A percentile compares a stretch with the other conserved stretches of the same genome.
Evolutionary conservation across 2,888 invertebrate genomes (phyloP).

Genomic region (Altica lythri): DNA sequence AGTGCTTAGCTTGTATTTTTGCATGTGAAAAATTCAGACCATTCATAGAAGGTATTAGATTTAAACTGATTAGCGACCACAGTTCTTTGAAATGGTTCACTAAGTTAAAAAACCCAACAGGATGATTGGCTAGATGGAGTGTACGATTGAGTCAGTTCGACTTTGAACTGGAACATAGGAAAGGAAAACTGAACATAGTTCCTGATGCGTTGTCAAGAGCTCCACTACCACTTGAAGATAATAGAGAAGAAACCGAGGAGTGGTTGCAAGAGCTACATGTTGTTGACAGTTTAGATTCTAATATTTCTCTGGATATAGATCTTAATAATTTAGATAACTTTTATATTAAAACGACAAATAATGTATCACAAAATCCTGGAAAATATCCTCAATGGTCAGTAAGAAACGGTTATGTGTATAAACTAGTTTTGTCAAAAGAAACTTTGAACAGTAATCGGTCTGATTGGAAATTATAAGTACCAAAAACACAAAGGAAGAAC

Average conservation of each 20-base stretch:
- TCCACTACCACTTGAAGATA: not conserved
- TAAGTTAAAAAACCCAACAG: conserved; percentile 28
- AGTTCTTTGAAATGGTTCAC: conserved; percentile 34
- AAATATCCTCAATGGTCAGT: conserved; percentile 25
- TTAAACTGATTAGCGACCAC: conserved; percentile 39
- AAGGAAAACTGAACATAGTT: conserved; percentile 18
- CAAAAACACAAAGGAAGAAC: conserved; percentile 28
- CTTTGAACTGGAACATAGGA: conserved; percentile 15
- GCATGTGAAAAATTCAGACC: conserved; percentile 40
- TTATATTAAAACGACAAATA: conserved; percentile 19
- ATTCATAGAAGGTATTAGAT: conserved; percentile 35
- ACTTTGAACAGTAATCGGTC: conserved; percentile 22
- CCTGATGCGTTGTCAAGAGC: conserved; percentile 15
- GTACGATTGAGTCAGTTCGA: conserved; percentile 24
- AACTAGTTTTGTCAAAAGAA: conserved; percentile 10
- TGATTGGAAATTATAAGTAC: conserved; percentile 38
- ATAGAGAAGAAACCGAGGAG: not conserved
- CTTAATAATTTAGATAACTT: conserved; percentile 18
- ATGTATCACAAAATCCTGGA: conserved; percentile 16
- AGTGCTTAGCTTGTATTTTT: conserved; percentile 39
- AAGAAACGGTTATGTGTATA: conserved; percentile 21
- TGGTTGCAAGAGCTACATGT: not conserved
- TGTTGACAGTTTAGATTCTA: not conserved
- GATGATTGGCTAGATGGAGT: conserved; percentile 19
- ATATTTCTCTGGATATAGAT: conserved; percentile 9